Evolutionary conservation across 2,888 invertebrate species (phyloP).

Genomic region (Gerosis bhagava): DNA sequence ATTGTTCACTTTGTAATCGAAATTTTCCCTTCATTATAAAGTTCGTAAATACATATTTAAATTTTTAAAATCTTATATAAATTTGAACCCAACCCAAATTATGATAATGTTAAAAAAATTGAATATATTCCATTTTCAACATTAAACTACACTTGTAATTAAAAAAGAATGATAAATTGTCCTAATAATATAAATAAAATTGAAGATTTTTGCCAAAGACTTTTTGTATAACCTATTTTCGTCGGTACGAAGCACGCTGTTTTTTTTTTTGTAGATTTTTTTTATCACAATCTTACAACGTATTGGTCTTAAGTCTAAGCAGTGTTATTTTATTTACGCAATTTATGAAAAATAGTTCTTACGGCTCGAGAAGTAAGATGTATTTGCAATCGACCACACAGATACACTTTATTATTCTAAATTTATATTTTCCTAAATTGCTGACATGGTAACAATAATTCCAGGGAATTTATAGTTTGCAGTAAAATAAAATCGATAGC

Average conservation of each 20-base stretch:
- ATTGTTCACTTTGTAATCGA: slow-evolving; percentile 22
- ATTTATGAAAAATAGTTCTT: slow-evolving; percentile 9
- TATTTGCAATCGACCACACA: slow-evolving; percentile 20
- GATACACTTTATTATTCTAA: slow-evolving; percentile 21
- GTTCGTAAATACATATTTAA: slow-evolving; percentile 14
- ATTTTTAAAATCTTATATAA: slow-evolving; percentile 15
- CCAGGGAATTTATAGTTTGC: slow-evolving; percentile 74
- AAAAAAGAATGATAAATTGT: slow-evolving; percentile 11
- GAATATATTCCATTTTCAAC: slow-evolving; percentile 21
- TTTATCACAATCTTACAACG: too few species aligned
- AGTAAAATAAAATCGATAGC: slow-evolving; percentile 44
- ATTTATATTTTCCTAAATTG: slow-evolving; percentile 21
- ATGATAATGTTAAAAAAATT: slow-evolving; percentile 15
- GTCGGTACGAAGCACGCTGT: slow-evolving; percentile 8
- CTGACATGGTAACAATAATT: slow-evolving; percentile 53
- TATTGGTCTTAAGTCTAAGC: not conserved
- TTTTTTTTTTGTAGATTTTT: too few species aligned
- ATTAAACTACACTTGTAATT: slow-evolving; percentile 16
- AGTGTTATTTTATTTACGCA: slow-evolving; percentile 12
- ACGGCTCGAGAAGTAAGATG: slow-evolving; percentile 17
- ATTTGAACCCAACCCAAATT: slow-evolving; percentile 11
- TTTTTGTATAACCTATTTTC: slow-evolving; percentile 1
- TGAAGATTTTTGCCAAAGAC: slow-evolving; percentile 22
- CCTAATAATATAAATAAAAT: slow-evolving; percentile 6
- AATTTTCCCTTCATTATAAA: slow-evolving; percentile 15